These are phyloP conservation scores for Drosophila leonis DNA, from an alignment of 2,888 invertebrate species.

Conservation along the genomic window DNA sequence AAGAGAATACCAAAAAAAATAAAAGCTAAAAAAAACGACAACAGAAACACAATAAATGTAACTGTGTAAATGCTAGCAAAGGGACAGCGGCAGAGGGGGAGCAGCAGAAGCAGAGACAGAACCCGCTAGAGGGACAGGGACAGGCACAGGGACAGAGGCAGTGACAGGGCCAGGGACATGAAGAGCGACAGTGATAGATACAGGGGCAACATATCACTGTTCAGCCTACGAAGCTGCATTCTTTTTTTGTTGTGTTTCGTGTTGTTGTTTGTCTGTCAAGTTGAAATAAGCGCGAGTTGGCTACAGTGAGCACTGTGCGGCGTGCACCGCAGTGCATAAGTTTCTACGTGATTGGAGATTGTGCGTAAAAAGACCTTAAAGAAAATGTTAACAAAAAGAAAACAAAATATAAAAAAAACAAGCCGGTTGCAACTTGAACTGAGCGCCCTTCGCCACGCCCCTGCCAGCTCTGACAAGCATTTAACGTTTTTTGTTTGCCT, in stretches of 20 bases:
- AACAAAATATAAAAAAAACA: background rate
- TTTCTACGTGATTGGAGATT: conserved; percentile 19
- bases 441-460: conserved; percentile 3
- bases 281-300: background rate
- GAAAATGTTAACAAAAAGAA: conserved; percentile 1
- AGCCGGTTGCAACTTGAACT: conserved; percentile 6
- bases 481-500: background rate
- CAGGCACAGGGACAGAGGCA: background rate
- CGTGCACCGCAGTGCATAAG: background rate
- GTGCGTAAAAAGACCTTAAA: background rate
- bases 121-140: background rate
- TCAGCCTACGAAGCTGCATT: conserved; percentile 29
- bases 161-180: background rate
- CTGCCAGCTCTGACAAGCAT: conserved; percentile 10
- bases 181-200: conserved; percentile 1
- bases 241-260: conserved; percentile 48
- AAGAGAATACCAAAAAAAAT: conserved; percentile 22
- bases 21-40: conserved; percentile 17
- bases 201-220: conserved; percentile 35
- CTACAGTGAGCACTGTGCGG: conserved; percentile 29
- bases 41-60: conserved; percentile 28
- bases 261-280: conserved; percentile 41
- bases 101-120: background rate
- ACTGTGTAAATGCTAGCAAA: conserved; percentile 23
- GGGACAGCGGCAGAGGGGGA: background rate